Base-by-base conservation (phyloP, 2,888 invertebrate genomes). In the Nephrotoma guestfalica region DNA sequence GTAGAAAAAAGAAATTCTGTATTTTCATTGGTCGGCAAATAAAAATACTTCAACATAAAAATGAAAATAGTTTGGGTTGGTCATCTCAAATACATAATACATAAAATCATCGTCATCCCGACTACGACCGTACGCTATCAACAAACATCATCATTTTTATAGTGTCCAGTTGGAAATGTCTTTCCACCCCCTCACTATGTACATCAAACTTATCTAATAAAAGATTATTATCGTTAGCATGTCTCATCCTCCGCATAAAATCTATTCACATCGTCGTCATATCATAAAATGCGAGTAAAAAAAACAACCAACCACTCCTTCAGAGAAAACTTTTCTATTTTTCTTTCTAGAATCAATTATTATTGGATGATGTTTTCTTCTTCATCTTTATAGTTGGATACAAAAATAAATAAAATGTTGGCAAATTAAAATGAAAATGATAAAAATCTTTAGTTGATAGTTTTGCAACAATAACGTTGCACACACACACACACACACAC, bases 351-450 rank as follows among this genome's bases (percentile, higher is more conserved):
- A 42, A 84, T 84, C 84, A 84, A 84, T 84, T 84, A 84, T 84
- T 84, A 84, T 84, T 84, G 84, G 84, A 42, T 84, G 84, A 84
- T 41, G 84, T 84, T 84, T 84, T 84, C 42, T 84, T 84, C 84
- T 83, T 84, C 42, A 41, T 41, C 15, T 84, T 40, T 41, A 40
- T 4, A 13, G 42, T n/a, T 84, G 42, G 15, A 84, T n/a, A 84
- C 41, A 84, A 84, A 83, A 83, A 83, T 13, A 40, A 40, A 84
- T 13, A 84, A 84, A 84, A 84, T 84, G 41, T 84, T 41, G 13
- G 41, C 9, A 84, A 41, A 84, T 41, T 84, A 84, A 84, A 41
- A 84, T 84, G 15, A 41, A 13, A 83, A 40, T 57, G 51, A 57
- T 57, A 57, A 57, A 57, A 57, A 57, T 57, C 51, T 57, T 57